These are phyloP conservation scores for Choreutis nemorana DNA, from an alignment of 2,888 invertebrate species.

Conservation along the genomic window DNA sequence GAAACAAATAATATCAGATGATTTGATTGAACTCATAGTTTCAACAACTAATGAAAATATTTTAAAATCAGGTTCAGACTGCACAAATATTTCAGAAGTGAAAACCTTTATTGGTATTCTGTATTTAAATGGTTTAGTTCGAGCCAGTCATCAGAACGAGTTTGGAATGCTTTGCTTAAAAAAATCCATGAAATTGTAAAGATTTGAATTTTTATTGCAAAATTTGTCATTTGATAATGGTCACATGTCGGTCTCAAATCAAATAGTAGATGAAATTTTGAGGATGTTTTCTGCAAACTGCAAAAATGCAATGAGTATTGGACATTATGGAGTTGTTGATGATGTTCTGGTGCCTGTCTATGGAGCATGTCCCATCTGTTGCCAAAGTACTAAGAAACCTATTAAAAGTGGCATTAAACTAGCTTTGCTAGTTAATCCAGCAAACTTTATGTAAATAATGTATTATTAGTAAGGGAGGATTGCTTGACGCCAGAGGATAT, in stretches of 20 bases:
- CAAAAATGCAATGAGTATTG: constrained; percentile 35
- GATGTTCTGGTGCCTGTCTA: constrained; percentile 48
- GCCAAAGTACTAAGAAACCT: constrained; percentile 40
- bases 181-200: constrained; percentile 37
- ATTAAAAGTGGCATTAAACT: constrained; percentile 46
- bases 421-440: constrained; percentile 40
- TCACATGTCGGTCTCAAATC: constrained; percentile 22
- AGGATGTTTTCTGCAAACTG: constrained; percentile 53
- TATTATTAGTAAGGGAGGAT: constrained; percentile 48
- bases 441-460: constrained; percentile 48
- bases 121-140: constrained; percentile 49
- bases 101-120: constrained; percentile 48
- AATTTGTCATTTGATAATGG: constrained; percentile 40
- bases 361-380: constrained; percentile 52
- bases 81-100: constrained; percentile 36
- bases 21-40: constrained; percentile 45
- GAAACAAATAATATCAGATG: constrained; percentile 46
- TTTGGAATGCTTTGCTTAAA: constrained; percentile 35
- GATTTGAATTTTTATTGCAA: constrained; percentile 43
- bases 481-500: constrained; percentile 36
- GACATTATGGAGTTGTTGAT: constrained; percentile 40
- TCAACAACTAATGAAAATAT: constrained; percentile 46
- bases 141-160: constrained; percentile 40
- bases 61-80: constrained; percentile 18
- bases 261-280: constrained; percentile 40